A percentile compares a stretch with the other conserved stretches of the same genome.
phyloP scores from a whole-genome alignment of 2,113 vertebrate genomes.

The Aspiorhynchus laticeps region DNA sequence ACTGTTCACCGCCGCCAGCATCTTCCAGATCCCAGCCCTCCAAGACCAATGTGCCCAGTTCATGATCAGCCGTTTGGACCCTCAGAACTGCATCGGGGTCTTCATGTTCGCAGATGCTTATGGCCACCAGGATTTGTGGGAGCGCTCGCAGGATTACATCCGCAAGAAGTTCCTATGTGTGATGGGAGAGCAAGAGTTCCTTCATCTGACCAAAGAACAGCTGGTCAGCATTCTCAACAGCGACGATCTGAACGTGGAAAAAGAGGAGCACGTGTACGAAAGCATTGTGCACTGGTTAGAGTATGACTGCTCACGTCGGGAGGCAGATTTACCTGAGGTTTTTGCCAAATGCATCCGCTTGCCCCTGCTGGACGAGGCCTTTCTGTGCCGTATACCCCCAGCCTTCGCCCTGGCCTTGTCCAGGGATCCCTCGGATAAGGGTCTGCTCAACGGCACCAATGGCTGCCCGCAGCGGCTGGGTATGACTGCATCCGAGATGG shows the following conservation, averaged over 20 bases:
- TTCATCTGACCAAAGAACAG: conserved; percentile 95
- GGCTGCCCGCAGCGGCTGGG: conserved; percentile 93
- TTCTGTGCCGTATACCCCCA: conserved; percentile 89
- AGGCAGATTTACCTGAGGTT: conserved; percentile 87
- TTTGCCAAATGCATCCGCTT: conserved; percentile 97
- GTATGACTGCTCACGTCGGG: conserved; percentile 84
- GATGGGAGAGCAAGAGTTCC: conserved; percentile 95
- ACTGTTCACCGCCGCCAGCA: conserved; percentile 98
- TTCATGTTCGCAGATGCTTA: conserved; percentile 99
- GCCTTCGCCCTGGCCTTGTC: conserved; percentile 88
- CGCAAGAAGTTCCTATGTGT: conserved; percentile 97
- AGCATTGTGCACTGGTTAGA: conserved; percentile 97
- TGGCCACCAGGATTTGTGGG: conserved; percentile 91
- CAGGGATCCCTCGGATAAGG: conserved; percentile 85
- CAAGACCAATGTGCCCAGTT: conserved; percentile 98
- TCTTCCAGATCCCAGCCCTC: conserved; percentile 98
- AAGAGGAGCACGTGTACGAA: conserved; percentile 96
- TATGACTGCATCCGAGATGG: conserved; percentile 99
- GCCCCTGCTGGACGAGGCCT: conserved; percentile 92
- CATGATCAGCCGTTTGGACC: conserved; percentile 97
- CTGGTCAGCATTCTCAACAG: conserved; percentile 95
- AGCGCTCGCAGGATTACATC: conserved; percentile 94
- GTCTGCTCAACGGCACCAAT: conserved; percentile 82
- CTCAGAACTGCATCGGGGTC: conserved; percentile 97
- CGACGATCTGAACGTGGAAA: conserved; percentile 96